phyloP scores from a whole-genome alignment of 2,797 vertebrate genomes.

The Gambelia wislizenii region DNA sequence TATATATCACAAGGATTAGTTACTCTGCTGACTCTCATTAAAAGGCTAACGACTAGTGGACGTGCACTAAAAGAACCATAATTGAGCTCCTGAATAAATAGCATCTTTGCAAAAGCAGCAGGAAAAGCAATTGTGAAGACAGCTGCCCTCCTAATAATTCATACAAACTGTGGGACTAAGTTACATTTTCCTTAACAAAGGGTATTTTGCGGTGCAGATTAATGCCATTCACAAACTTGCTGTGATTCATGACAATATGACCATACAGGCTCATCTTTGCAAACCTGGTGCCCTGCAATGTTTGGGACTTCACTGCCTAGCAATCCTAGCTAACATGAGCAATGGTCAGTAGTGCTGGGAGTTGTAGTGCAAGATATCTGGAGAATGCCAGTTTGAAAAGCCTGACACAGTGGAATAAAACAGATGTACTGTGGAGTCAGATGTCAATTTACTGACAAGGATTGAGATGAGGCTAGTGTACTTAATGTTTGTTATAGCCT shows the following conservation, averaged over 20 bases:
- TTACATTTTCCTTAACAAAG: neutral
- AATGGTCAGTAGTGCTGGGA: neutral
- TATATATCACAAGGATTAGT: slow-evolving; percentile 25
- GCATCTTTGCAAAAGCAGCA: slow-evolving; percentile 23
- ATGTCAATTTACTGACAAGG: neutral
- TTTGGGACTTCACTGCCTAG: neutral
- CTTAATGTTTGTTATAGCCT: neutral
- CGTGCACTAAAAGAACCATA: slow-evolving; percentile 25
- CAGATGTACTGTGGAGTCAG: neutral
- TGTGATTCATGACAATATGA: neutral
- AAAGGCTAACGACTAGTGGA: slow-evolving; percentile 41
- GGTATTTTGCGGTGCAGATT: slow-evolving; percentile 30
- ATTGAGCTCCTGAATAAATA: slow-evolving; percentile 23
- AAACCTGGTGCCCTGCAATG: neutral
- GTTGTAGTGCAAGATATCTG: neutral
- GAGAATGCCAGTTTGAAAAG: neutral
- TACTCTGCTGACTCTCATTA: slow-evolving; percentile 43
- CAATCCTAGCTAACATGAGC: no score
- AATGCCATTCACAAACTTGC: neutral
- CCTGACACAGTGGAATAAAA: slow-evolving; percentile 2
- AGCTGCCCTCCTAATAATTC: slow-evolving; percentile 18
- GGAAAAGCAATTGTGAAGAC: slow-evolving; percentile 32
- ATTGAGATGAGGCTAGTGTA: neutral
- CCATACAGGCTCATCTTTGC: neutral
- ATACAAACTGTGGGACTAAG: neutral